phyloP scores from a whole-genome alignment of 2,113 vertebrate genomes.

The Centropus unirufus region DNA sequence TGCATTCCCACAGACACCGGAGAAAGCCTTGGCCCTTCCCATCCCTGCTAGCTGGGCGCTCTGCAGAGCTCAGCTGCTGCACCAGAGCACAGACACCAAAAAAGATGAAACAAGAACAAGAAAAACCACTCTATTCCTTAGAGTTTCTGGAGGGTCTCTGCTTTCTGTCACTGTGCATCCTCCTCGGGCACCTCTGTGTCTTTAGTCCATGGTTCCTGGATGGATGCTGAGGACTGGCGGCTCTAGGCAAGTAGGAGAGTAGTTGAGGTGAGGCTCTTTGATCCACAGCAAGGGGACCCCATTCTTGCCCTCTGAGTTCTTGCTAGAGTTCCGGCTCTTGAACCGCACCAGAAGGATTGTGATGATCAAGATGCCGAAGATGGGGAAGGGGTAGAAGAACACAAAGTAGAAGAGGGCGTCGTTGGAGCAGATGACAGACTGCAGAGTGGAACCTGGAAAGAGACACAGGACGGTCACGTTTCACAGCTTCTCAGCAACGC shows the following conservation, averaged over 20 bases:
- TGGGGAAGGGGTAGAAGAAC: constrained; percentile 98
- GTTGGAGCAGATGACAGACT: constrained; percentile 94
- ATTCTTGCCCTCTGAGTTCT: constrained; percentile 95
- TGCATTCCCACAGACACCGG: not conserved
- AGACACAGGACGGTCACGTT: not conserved
- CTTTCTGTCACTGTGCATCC: not conserved
- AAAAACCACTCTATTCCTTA: constrained; percentile 35
- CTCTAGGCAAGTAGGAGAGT: constrained; percentile 97
- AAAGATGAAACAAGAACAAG: constrained; percentile 49
- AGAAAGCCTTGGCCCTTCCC: not conserved
- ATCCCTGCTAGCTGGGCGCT: not conserved
- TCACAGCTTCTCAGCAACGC: not conserved
- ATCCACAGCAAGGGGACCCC: constrained; percentile 98
- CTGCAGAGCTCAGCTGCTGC: not conserved
- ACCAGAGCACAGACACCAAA: not conserved
- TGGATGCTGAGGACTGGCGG: constrained; percentile 96
- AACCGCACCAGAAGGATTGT: constrained; percentile 93
- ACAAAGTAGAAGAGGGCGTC: constrained; percentile 96
- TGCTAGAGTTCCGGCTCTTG: constrained; percentile 90
- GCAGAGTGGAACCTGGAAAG: constrained; percentile 85
- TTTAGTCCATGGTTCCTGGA: constrained; percentile 95
- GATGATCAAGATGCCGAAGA: constrained; percentile 95
- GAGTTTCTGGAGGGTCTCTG: not conserved
- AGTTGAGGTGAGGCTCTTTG: constrained; percentile 98
- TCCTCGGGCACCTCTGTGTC: not conserved